These are phyloP conservation scores for Sarcoramphus papa DNA, from an alignment of 2,797 vertebrate genomes.

Conservation along the genomic window DNA sequence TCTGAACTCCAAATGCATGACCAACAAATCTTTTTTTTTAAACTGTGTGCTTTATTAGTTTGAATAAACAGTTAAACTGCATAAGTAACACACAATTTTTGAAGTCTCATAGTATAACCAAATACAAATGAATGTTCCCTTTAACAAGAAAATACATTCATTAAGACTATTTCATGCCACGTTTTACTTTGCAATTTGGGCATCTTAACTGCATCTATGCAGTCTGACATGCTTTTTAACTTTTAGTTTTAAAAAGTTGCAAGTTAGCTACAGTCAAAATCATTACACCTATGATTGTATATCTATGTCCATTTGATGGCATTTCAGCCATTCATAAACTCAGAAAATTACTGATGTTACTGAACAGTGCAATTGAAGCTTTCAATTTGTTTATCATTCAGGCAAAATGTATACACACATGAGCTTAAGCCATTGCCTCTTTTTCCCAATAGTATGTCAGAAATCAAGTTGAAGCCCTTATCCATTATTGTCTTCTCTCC, in stretches of 20 bases:
- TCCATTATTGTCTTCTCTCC: neutral
- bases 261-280: neutral
- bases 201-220: neutral
- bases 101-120: neutral
- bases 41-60: neutral
- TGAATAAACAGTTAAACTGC: neutral
- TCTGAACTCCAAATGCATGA: neutral
- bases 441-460: neutral
- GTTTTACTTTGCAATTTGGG: neutral
- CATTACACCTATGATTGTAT: neutral
- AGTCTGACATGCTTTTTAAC: neutral
- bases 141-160: neutral
- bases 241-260: neutral
- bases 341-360: neutral
- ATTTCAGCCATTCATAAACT: neutral
- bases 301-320: neutral
- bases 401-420: neutral
- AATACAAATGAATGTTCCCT: neutral
- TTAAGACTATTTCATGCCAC: neutral
- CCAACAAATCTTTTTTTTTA: neutral
- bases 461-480: neutral
- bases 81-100: neutral
- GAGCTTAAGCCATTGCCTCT: neutral
- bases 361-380: neutral
- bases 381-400: neutral